phyloP scores from a whole-genome alignment of 2,113 vertebrate genomes.

The Regulus satrapa region DNA sequence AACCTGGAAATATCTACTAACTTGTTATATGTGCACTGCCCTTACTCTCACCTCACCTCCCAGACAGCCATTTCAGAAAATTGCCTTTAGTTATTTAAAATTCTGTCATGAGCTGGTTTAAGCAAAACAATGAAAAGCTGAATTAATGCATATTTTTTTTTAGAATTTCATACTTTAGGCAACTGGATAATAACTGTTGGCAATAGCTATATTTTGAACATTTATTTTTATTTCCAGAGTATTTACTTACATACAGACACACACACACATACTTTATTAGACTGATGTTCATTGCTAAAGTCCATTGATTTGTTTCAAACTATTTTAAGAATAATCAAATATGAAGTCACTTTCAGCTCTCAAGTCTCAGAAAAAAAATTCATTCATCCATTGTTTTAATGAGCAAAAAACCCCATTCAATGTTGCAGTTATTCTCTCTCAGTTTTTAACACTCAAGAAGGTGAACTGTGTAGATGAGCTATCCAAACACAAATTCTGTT shows the following conservation, averaged over 20 bases:
- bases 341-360: neutral
- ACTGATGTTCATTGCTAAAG: neutral
- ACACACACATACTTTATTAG: neutral
- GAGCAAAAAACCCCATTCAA: accelerated
- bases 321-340: neutral
- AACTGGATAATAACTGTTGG: neutral
- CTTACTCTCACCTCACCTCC: conserved; percentile 39
- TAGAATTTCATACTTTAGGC: neutral
- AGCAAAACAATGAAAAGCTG: conserved; percentile 13
- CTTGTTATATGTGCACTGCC: conserved; percentile 15
- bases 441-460: neutral
- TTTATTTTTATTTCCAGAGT: neutral
- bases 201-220: neutral
- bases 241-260: neutral
- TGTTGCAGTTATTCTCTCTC: neutral
- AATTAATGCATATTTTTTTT: conserved; percentile 22
- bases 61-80: conserved; percentile 50
- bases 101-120: conserved; percentile 28
- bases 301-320: neutral
- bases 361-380: neutral
- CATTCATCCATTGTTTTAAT: neutral
- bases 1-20: conserved; percentile 32
- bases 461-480: neutral
- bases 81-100: conserved; percentile 54
- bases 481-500: neutral